phyloP scores from a whole-genome alignment of 2,797 vertebrate species.

The Lepus townsendii region DNA sequence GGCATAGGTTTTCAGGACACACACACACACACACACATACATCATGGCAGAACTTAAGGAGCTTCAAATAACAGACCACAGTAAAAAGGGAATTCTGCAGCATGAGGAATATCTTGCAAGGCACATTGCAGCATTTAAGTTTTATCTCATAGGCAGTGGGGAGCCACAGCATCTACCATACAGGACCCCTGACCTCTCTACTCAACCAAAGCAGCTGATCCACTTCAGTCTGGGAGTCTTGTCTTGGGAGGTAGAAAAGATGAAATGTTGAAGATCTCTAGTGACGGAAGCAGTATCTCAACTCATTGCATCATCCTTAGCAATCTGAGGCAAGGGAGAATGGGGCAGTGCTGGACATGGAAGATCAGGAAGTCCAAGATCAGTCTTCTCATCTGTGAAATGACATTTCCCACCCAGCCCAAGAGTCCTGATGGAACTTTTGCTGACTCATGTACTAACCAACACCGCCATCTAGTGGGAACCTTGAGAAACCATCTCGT shows the following conservation, averaged over 20 bases:
- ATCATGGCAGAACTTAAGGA: neutral
- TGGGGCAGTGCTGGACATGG: too few species aligned
- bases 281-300: neutral
- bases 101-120: neutral
- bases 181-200: neutral
- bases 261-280: neutral
- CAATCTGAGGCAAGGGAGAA: too few species aligned
- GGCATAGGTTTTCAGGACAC: neutral
- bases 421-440: neutral
- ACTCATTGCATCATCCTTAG: neutral
- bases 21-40: neutral
- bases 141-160: neutral
- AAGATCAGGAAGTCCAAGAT: too few species aligned
- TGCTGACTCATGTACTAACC: slow-evolving; percentile 63
- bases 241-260: neutral
- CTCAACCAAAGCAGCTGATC: neutral
- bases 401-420: neutral
- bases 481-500: slow-evolving; percentile 31
- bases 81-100: neutral
- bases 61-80: neutral
- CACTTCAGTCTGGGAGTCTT: neutral
- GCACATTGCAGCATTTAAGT: neutral
- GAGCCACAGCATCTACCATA: neutral
- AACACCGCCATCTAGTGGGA: slow-evolving; percentile 81
- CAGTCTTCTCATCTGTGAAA: neutral